Conservation (phyloP, 2,888 invertebrate genomes). For the Xestia sexstrigata region DNA sequence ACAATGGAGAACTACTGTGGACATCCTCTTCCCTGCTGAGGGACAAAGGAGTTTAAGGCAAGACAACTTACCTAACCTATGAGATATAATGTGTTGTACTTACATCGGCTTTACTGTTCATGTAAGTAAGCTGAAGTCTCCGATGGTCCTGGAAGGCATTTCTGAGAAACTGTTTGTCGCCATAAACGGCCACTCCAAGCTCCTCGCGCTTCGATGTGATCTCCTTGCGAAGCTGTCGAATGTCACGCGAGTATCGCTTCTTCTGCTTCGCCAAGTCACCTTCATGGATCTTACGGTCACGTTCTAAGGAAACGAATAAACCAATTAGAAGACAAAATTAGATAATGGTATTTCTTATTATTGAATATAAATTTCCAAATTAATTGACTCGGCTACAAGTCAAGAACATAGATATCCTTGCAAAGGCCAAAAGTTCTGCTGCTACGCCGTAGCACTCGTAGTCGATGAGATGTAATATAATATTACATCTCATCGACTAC, state of each 20-base stretch:
- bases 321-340: not conserved
- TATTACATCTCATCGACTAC: too few relatives aligned
- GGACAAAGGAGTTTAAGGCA: not conserved
- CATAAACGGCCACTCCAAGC: slow-evolving; percentile 90
- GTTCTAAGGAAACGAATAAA: slow-evolving; percentile 78
- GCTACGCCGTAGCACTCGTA: not conserved
- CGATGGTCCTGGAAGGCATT: slow-evolving; percentile 91
- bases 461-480: not conserved
- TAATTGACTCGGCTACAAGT: not conserved
- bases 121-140: slow-evolving; percentile 91
- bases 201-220: slow-evolving; percentile 90
- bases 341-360: not conserved
- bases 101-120: slow-evolving; percentile 88
- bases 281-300: slow-evolving; percentile 91
- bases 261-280: slow-evolving; percentile 90
- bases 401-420: not conserved
- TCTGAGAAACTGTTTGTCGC: slow-evolving; percentile 91
- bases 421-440: not conserved
- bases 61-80: not conserved
- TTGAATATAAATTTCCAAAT: not conserved
- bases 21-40: not conserved
- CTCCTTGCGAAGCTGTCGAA: slow-evolving; percentile 90
- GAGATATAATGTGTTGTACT: slow-evolving; percentile 58
- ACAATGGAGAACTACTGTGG: not conserved
- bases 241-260: slow-evolving; percentile 87